Conservation (phyloP, 1,140 invertebrate genomes). For the Choristoneura fumiferana region DNA sequence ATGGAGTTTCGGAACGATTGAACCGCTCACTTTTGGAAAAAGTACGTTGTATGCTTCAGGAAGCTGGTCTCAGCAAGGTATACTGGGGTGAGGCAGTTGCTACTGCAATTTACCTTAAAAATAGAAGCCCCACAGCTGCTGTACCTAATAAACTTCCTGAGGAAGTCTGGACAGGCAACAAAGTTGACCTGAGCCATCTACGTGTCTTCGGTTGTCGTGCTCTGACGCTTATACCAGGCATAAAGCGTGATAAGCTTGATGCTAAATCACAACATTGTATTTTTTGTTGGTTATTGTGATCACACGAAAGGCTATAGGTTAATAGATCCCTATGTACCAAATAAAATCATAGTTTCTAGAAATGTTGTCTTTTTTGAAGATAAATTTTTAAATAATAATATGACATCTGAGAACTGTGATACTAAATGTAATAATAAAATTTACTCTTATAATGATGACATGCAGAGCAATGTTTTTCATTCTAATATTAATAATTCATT, state of each 20-base stretch:
- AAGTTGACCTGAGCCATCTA: constrained; percentile 45
- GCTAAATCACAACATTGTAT: constrained; percentile 28
- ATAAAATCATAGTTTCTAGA: background rate
- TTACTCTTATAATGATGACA: constrained; percentile 3
- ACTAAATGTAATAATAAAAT: background rate
- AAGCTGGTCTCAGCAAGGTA: constrained; percentile 32
- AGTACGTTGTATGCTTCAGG: constrained; percentile 38
- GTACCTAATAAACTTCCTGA: constrained; percentile 31
- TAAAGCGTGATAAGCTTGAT: constrained; percentile 45
- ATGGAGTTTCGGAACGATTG: constrained; percentile 55
- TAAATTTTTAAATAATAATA: constrained; percentile 14
- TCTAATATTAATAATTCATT: background rate
- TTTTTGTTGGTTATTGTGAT: constrained; percentile 28
- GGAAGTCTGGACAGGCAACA: constrained; percentile 42
- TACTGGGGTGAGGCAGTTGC: constrained; percentile 34
- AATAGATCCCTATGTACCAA: background rate
- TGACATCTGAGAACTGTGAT: background rate
- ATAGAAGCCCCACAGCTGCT: constrained; percentile 31
- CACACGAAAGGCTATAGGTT: too few species aligned
- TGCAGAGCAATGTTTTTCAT: background rate
- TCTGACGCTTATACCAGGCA: constrained; percentile 46
- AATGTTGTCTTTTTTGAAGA: background rate
- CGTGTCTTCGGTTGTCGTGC: constrained; percentile 61
- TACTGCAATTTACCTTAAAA: constrained; percentile 33
- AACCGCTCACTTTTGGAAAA: constrained; percentile 50